Base-by-base conservation (phyloP, 2,113 vertebrate genomes). In the Tetraodon nigroviridis region DNA sequence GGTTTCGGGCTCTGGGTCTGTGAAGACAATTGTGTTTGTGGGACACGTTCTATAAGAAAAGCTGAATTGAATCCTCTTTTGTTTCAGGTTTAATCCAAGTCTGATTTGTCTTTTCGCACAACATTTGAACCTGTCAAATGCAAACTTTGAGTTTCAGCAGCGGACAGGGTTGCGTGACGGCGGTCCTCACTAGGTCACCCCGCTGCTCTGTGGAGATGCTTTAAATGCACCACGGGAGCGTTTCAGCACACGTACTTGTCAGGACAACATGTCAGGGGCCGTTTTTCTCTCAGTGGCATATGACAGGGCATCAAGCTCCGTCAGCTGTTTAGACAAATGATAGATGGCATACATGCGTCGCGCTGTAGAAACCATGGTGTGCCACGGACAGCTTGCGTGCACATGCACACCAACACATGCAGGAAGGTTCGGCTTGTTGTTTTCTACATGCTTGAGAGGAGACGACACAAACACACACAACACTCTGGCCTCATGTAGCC, bases 181-280 rank as follows among this genome's bases (percentile, higher is more conserved):
- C 51, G 62, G 41, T 15, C 48, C 47, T 45, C 53, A 37, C 22
- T 18, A 17, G 68, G 55, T 37, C 18, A 8, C 21, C 63, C 32
- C 54, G 55, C 67, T 37, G 62, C 55, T 40, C 49, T 61, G 56
- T 19, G 15, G 61, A 63, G 69, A 68, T 19, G 62, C 53, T 73
- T 70, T 67, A 73, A 76, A 79, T 61, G 58, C 75, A 78, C 63
- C 59, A n/a, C 37, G 57, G 64, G 63, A 65, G 63, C 64, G 75
- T 71, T 84, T 77, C 76, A 78, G 75, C 71, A 75, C 67, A 77
- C 71, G 71, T 40, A 67, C 75, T 65, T 76, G 66, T 78, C 78
- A 84, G 75, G 79, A 55, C 62, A 66, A 51, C 69, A 52, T 73
- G 78, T 81, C 74, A 68, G 65, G 44, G 64, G 48, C 58, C 64